Conservation (phyloP, 2,113 vertebrate species). For the Anarhynchus alexandrinus region DNA sequence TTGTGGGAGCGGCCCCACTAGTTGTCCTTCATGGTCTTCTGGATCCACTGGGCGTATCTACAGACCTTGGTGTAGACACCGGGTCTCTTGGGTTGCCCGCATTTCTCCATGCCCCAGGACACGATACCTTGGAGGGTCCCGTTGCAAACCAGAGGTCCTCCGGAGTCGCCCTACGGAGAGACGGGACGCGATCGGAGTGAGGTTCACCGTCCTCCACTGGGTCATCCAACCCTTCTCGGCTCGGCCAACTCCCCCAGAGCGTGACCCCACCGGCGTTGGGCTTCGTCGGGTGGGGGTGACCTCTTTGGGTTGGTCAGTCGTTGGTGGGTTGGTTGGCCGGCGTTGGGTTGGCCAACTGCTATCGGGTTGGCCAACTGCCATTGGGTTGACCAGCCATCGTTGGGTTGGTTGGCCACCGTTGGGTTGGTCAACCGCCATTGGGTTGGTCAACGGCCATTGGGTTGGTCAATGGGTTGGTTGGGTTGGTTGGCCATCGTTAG, state of each 20-base stretch:
- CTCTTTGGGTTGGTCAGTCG: not conserved
- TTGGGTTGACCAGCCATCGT: too few species aligned
- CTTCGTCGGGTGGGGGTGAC: too few species aligned
- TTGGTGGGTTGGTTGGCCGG: too few species aligned
- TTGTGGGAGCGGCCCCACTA: accelerated
- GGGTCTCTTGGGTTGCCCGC: not conserved
- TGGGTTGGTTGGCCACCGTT: too few species aligned
- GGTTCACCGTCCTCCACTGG: too few species aligned
- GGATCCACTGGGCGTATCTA: not conserved
- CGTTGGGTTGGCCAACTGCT: too few species aligned
- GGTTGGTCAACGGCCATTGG: not conserved
- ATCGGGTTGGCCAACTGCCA: not conserved
- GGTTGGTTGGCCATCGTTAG: not conserved
- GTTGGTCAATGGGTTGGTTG: too few species aligned
- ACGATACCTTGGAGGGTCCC: constrained; percentile 1
- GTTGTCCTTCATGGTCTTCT: not conserved
- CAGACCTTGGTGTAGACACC: constrained; percentile 9
- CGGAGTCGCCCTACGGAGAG: not conserved
- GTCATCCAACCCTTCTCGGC: not conserved
- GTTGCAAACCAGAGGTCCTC: not conserved
- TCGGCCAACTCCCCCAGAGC: not conserved
- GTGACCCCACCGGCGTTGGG: too few species aligned
- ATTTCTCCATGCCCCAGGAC: constrained; percentile 11
- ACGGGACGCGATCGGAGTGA: accelerated
- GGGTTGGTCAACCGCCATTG: not conserved